Base-by-base conservation (phyloP, 2,797 vertebrate genomes). In the Molossus alvarezi region DNA sequence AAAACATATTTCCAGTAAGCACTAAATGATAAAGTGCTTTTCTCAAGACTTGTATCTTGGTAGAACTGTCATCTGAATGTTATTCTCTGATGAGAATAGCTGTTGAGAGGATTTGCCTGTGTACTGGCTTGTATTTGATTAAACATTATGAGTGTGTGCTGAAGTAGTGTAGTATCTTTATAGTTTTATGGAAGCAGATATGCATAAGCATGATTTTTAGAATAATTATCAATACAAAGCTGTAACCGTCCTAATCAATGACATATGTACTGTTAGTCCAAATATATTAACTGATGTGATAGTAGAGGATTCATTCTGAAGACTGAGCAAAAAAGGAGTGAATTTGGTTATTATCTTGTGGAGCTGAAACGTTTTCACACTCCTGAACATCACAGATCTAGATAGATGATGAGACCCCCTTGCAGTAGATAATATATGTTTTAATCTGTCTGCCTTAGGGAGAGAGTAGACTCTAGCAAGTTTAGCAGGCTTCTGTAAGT, bases 401-500 rank as follows among this genome's bases (percentile, higher is more conserved):
- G 7, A 62, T 20, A 77, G 53, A 84, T 71, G 53, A 90, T 41
- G 25, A 84, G 53, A 65, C 62, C n/a, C 25, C 41, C 81, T 69
- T 84, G 60, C 62, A 71, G 57, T n/a, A 84, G 80, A 69, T 77
- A 53, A 60, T n/a, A 57, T 29, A n/a, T 77, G 21, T 80, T 94
- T 89, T 83, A 41, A 81, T 73, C 25, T 51, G 25, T 69, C 41
- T 84, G 13, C 21, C 25, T 41, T 25, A n/a, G 62, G 72, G 80
- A 57, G 11, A 73, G 33, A 76, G 33, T 69, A 57, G 13, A 75
- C n/a, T 89, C 15, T 27, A 72, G 18, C 9, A 82, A 88, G 77
- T 69, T 91, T 87, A 64, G 1, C 20, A 91, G 53, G 7, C 11
- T 83, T 90, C 57, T n/a, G 17, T 5, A 33, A 90, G 51, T 67